phyloP scores from a whole-genome alignment of 2,113 vertebrate species.

The Baryphthengus martii region DNA sequence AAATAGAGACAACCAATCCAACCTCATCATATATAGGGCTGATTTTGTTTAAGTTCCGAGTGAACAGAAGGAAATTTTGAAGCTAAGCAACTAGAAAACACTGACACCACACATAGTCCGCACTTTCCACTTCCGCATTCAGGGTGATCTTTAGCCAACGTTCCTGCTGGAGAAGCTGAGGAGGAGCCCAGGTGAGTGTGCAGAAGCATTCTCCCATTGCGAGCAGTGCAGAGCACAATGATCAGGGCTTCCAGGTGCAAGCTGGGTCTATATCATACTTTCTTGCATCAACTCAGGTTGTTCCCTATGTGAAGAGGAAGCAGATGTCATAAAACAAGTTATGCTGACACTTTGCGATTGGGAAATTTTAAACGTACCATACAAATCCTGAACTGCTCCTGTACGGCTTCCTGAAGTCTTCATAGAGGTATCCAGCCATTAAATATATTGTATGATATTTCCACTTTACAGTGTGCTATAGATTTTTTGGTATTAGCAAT shows the following conservation, averaged over 20 bases:
- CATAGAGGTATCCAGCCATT: background rate
- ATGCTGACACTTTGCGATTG: background rate
- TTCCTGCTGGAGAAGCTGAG: background rate
- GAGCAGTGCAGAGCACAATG: background rate
- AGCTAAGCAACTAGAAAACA: background rate
- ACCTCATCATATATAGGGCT: background rate
- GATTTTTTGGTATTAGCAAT: constrained; percentile 49
- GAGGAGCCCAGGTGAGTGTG: background rate
- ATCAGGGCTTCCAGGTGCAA: background rate
- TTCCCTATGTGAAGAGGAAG: background rate
- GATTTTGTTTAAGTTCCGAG: background rate
- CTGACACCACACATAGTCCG: background rate
- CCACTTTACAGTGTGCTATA: background rate
- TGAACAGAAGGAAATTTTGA: background rate
- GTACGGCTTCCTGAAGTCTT: background rate
- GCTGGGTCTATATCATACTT: background rate
- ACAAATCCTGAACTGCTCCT: background rate
- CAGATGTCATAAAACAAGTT: background rate
- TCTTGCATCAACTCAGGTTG: background rate
- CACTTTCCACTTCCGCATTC: background rate
- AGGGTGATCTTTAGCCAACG: background rate
- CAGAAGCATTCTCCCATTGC: rapidly evolving
- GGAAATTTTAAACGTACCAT: background rate
- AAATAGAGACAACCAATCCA: background rate
- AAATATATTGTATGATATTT: constrained; percentile 4